A percentile compares a stretch with the other conserved stretches of the same genome.
Conservation (phyloP, 1,140 invertebrate species). For the Maniola jurtina region DNA sequence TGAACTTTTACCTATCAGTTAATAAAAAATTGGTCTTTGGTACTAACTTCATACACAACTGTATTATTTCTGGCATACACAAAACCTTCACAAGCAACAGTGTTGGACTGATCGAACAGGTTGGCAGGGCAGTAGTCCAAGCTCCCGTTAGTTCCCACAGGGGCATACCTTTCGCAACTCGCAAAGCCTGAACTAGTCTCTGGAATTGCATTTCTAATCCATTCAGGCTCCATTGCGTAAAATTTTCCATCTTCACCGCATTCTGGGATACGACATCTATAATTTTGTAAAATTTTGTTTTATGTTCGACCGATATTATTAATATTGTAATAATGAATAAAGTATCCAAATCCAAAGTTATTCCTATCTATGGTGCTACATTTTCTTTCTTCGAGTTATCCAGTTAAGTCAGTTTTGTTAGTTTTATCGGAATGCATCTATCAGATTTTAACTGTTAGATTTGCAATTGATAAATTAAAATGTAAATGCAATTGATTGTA, state of each 20-base stretch:
- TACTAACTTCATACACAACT: slow-evolving; percentile 66
- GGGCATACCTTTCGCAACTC: slow-evolving; percentile 47
- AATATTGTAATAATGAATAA: too few relatives aligned
- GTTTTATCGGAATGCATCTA: too few relatives aligned
- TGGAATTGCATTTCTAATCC: slow-evolving; percentile 61
- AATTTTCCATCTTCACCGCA: slow-evolving; percentile 52
- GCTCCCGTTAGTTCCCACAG: slow-evolving; percentile 35
- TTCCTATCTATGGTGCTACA: too few relatives aligned
- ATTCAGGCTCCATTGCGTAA: slow-evolving; percentile 41
- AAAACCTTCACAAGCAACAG: slow-evolving; percentile 49
- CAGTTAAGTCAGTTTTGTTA: too few relatives aligned
- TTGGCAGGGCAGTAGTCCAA: slow-evolving; percentile 46
- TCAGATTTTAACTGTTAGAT: too few relatives aligned
- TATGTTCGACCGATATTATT: too few relatives aligned
- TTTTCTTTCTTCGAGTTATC: too few relatives aligned
- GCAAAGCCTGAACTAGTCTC: slow-evolving; percentile 35
- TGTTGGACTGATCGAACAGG: slow-evolving; percentile 41
- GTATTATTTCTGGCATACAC: slow-evolving; percentile 62
- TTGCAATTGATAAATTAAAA: too few relatives aligned
- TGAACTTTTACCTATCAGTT: too few relatives aligned
- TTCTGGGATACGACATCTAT: slow-evolving; percentile 67
- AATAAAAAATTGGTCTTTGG: too few relatives aligned
- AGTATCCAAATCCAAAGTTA: too few relatives aligned
- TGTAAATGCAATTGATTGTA: too few relatives aligned
- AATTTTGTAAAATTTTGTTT: neutral